phyloP scores from a whole-genome alignment of 2,113 vertebrate species.

The Steatornis caripensis region DNA sequence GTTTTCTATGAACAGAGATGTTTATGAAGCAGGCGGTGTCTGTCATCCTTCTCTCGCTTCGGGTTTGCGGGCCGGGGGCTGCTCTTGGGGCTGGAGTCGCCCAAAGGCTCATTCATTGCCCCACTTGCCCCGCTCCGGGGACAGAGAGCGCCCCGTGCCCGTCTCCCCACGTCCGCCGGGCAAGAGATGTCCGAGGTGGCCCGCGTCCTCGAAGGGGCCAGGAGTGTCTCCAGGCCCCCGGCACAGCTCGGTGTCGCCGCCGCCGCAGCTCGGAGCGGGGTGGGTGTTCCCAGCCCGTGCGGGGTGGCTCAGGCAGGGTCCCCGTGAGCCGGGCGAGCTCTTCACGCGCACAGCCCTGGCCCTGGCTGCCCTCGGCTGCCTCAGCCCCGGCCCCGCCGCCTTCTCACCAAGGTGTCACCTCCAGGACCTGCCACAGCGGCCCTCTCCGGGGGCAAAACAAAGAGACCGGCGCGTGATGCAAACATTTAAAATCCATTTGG shows the following conservation, averaged over 20 bases:
- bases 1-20: background rate
- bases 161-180: background rate
- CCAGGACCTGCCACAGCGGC: background rate
- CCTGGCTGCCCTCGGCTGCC: background rate
- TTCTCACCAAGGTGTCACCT: background rate
- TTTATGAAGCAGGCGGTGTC: background rate
- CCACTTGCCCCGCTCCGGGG: background rate
- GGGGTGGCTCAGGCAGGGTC: background rate
- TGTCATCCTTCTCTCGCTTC: background rate
- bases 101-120: rapidly evolving
- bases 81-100: background rate
- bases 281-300: rapidly evolving
- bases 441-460: background rate
- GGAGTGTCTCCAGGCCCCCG: background rate
- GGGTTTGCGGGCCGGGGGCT: background rate
- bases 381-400: background rate
- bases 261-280: too few species aligned
- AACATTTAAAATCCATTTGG: background rate
- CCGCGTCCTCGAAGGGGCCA: background rate
- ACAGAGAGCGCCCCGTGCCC: too few species aligned
- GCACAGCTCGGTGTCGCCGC: background rate
- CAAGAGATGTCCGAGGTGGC: background rate
- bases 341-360: background rate
- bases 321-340: background rate
- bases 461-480: background rate